Conservation (phyloP, 2,113 vertebrate genomes). For the Chaetodon trifascialis region DNA sequence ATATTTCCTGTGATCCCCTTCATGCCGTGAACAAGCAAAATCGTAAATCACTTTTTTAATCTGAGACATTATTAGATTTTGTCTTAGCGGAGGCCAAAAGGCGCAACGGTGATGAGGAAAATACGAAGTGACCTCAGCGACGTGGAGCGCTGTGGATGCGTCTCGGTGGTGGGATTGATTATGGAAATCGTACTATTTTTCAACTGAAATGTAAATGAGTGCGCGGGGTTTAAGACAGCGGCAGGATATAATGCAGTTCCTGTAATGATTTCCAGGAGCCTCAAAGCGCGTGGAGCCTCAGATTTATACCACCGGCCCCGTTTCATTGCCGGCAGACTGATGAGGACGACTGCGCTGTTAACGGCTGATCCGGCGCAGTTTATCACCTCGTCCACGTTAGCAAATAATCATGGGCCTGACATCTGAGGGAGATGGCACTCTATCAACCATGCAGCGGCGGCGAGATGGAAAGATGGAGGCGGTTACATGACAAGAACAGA, state of each 20-base stretch:
- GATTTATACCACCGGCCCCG: constrained; percentile 58
- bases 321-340: constrained; percentile 64
- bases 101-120: constrained; percentile 6
- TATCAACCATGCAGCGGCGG: constrained; percentile 45
- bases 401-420: constrained; percentile 54
- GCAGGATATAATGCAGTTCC: constrained; percentile 65
- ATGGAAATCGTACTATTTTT: constrained; percentile 61
- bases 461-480: constrained; percentile 59
- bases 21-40: constrained; percentile 32
- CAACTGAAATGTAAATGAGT: constrained; percentile 67
- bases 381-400: constrained; percentile 56
- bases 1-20: constrained; percentile 40
- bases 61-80: constrained; percentile 37
- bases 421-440: constrained; percentile 23
- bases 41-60: constrained; percentile 31
- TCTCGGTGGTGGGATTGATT: constrained; percentile 52
- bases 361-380: constrained; percentile 34
- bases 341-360: constrained; percentile 52
- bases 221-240: constrained; percentile 49
- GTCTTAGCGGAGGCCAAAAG: constrained; percentile 21
- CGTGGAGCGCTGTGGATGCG: constrained; percentile 11
- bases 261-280: constrained; percentile 67
- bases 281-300: constrained; percentile 47
- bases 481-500: constrained; percentile 56
- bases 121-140: constrained; percentile 24